These are phyloP conservation scores for Zoroaster sp. DNA, from an alignment of 53 echinoderm and acorn worm species.

Conservation along the genomic window DNA sequence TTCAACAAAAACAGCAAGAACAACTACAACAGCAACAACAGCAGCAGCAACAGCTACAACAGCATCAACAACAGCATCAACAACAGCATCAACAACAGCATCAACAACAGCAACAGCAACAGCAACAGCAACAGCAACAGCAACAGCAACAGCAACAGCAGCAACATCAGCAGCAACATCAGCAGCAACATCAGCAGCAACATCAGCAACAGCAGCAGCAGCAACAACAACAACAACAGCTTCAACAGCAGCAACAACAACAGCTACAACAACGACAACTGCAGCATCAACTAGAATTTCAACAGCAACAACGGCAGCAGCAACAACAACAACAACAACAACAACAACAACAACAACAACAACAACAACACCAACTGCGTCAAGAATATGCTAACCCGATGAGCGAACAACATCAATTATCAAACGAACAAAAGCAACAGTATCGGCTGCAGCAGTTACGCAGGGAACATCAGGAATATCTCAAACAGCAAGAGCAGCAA, in stretches of 20 bases:
- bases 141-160: not conserved
- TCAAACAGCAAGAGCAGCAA: slow-evolving; percentile 23
- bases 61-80: not conserved
- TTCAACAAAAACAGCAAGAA: not conserved
- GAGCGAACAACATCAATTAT: not conserved
- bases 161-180: not conserved
- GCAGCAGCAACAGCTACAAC: not conserved
- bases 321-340: not conserved
- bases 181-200: slow-evolving; percentile 13
- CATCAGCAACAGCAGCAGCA: slow-evolving; percentile 21
- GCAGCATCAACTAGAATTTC: not conserved
- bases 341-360: not conserved
- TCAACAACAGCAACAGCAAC: not conserved
- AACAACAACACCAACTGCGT: not conserved
- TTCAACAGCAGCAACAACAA: not conserved
- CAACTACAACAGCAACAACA: slow-evolving; percentile 17
- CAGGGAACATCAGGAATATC: slow-evolving; percentile 30
- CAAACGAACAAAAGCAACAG: slow-evolving; percentile 25
- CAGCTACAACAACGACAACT: not conserved
- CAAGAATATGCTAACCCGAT: not conserved
- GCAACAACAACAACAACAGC: not conserved
- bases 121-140: not conserved
- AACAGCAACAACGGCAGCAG: not conserved
- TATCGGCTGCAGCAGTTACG: slow-evolving; percentile 49
- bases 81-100: slow-evolving; percentile 4